A percentile compares a stretch with the other conserved stretches of the same genome.
Conservation (phyloP, 2,888 invertebrate species). For the Caenorhabditis virilis region DNA sequence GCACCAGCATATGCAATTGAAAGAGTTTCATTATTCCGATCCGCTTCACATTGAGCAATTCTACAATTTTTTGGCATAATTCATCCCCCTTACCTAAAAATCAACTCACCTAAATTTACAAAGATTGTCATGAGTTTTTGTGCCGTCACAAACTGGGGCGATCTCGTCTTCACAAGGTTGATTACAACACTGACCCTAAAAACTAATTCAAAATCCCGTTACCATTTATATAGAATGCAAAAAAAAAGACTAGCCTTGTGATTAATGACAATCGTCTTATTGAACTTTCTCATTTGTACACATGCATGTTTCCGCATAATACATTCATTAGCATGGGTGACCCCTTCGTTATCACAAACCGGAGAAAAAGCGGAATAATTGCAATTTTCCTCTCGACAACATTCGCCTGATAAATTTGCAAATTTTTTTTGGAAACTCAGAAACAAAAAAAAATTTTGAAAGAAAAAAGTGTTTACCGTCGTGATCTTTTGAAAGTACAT, state of each 20-base stretch:
- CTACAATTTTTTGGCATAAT: slow-evolving; percentile 24
- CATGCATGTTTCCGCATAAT: slow-evolving; percentile 53
- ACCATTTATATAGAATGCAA: not conserved
- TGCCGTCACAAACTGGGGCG: slow-evolving; percentile 57
- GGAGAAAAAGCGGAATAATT: slow-evolving; percentile 37
- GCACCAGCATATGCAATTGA: slow-evolving; percentile 49
- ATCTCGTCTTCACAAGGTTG: slow-evolving; percentile 43
- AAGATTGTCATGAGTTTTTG: slow-evolving; percentile 36
- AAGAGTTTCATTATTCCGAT: slow-evolving; percentile 38
- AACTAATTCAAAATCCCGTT: not conserved
- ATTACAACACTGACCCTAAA: slow-evolving; percentile 48
- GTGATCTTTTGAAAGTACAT: slow-evolving; percentile 35
- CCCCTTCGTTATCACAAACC: slow-evolving; percentile 49
- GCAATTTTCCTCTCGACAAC: slow-evolving; percentile 45
- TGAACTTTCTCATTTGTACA: slow-evolving; percentile 35
- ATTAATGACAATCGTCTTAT: slow-evolving; percentile 36
- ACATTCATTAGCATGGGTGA: slow-evolving; percentile 60
- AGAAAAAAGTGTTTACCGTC: slow-evolving; percentile 25
- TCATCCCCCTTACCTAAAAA: not conserved
- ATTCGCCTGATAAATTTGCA: slow-evolving; percentile 56
- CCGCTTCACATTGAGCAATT: slow-evolving; percentile 58
- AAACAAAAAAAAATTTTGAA: not conserved
- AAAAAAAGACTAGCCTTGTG: slow-evolving; percentile 24
- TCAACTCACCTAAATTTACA: slow-evolving; percentile 38
- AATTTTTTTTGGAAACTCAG: no score